phyloP scores from a whole-genome alignment of 2,888 invertebrate genomes.

The Tenthredo notha region DNA sequence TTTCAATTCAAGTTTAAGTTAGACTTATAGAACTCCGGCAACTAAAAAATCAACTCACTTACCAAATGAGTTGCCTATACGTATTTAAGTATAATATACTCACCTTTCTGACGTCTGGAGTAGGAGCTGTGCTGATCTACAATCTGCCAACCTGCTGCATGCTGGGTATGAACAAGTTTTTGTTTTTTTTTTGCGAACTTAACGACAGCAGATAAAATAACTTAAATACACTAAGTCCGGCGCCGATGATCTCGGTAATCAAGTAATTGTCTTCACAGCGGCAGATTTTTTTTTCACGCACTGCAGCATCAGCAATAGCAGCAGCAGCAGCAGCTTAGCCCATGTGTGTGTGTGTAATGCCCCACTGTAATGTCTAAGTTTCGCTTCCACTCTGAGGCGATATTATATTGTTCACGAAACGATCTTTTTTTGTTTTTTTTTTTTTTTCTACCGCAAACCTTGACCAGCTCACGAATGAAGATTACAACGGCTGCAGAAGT shows the following conservation, averaged over 20 bases:
- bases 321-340: background rate
- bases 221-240: background rate
- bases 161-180: slow-evolving; percentile 3
- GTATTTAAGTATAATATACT: slow-evolving; percentile 16
- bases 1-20: background rate
- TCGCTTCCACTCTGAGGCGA: background rate
- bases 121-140: background rate
- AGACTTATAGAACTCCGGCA: background rate
- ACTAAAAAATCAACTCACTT: background rate
- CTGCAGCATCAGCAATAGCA: background rate
- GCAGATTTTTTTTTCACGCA: slow-evolving; percentile 19
- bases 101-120: background rate
- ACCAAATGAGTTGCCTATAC: background rate
- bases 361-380: slow-evolving; percentile 7
- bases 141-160: background rate
- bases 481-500: background rate
- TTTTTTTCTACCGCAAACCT: background rate
- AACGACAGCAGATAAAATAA: background rate
- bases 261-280: background rate
- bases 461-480: slow-evolving; percentile 5
- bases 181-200: background rate
- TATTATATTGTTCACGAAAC: background rate
- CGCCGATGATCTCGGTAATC: background rate
- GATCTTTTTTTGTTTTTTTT: background rate
- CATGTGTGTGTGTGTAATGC: background rate